Evolutionary conservation across 2,797 vertebrate species (phyloP), one percentile per base, ranked within the genome.

Genomic region (Nothura maculosa): DNA sequence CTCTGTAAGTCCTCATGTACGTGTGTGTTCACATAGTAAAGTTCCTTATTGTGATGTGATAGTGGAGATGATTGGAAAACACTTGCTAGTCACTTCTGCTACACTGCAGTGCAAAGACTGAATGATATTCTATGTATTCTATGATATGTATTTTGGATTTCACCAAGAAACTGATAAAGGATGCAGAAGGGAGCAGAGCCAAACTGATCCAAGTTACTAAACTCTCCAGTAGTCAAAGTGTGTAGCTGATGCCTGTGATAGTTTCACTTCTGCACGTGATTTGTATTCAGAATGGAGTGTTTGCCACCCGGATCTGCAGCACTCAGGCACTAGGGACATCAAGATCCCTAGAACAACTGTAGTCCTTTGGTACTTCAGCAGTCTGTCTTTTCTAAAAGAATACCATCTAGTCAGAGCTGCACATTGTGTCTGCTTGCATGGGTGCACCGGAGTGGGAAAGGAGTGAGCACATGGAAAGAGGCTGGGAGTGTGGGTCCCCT

Each of bases 1-100:
- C 92, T 98, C 97, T 52, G 98, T 98, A 96, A 98, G 98, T 97
- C 32, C 55, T 73, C 10, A 10, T 54, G 17, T 48, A 12, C 30
- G 28, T 52, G 25, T 54, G 28, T 55, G 52, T 55, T 52, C 28
- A 30, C 16, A 54, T 54, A 54, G 5, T 63, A 64, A 7, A 10
- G 10, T 64, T 30, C 36, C 27, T 40, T 93, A 27, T 32, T 85
- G 45, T 67, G 63, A 69, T 54, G 27, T 22, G 32, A 38, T 81
- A 85, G 25, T 25, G 4, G 52, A 86, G 77, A 86, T 66, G 84
- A 66, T 85, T 64, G 63, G 30, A n/a, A 78, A 89, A 34, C 17
- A 73, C 45, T 22, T 48, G 32, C 52, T 74, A 77, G 38, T 77
- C 61, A 70, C 7, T 74, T 84, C 75, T 68, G 47, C 28, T 90